Conservation (phyloP, 2,888 invertebrate species). For the Lasioglossum leucozonium region DNA sequence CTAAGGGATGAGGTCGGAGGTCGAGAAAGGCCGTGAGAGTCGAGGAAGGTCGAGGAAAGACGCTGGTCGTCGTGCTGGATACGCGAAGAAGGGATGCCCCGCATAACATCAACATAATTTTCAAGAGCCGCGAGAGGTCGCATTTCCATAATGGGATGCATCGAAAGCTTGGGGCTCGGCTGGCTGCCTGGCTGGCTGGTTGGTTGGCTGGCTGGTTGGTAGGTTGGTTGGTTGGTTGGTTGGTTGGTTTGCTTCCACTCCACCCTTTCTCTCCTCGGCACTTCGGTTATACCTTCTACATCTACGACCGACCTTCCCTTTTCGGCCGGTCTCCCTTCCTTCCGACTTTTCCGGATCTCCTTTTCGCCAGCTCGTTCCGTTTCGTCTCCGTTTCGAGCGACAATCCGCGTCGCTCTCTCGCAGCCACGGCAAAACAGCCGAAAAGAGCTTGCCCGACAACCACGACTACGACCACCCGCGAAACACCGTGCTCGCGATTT, state of each 20-base stretch:
- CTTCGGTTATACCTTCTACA: conserved; percentile 30
- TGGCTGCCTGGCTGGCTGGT: conserved; percentile 49
- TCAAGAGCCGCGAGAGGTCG: conserved; percentile 78
- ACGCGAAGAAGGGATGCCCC: conserved; percentile 59
- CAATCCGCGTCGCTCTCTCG: conserved; percentile 35
- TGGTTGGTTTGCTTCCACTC: conserved; percentile 59
- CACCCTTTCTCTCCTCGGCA: conserved; percentile 37
- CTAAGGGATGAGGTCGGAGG: not conserved
- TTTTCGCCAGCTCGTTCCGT: not conserved
- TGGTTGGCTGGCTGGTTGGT: conserved; percentile 17
- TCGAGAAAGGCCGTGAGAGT: conserved; percentile 9
- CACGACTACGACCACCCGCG: conserved; percentile 46
- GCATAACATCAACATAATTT: conserved; percentile 83
- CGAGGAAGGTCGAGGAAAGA: conserved; percentile 35
- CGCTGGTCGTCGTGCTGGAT: conserved; percentile 45
- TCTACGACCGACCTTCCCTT: not conserved
- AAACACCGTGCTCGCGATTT: conserved; percentile 55
- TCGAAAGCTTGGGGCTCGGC: conserved; percentile 75
- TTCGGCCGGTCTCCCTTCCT: not conserved
- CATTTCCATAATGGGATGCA: conserved; percentile 82
- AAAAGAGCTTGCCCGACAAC: conserved; percentile 54
- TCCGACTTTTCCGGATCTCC: not conserved
- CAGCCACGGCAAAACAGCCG: conserved; percentile 60
- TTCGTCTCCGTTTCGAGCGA: not conserved
- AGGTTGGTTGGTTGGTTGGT: conserved; percentile 37